Percentiles rank a stretch among this genome's conserved stretches.
Conservation (phyloP, 2,113 vertebrate genomes). For the Chascanopsetta lugubris region DNA sequence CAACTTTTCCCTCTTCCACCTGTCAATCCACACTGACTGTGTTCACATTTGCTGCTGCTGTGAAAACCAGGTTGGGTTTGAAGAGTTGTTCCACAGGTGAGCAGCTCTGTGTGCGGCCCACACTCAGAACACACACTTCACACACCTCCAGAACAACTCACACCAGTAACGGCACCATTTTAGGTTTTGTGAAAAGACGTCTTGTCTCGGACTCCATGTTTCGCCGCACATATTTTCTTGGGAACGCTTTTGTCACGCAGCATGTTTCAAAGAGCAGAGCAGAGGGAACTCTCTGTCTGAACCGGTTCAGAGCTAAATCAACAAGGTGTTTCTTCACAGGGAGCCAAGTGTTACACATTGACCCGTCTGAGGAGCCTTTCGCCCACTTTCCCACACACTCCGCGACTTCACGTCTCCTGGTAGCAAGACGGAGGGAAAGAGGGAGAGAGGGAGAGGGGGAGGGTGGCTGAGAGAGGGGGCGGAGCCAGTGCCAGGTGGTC, state of each 20-base stretch:
- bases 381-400: constrained; percentile 55
- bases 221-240: too few species aligned
- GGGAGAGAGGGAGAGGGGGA: too few species aligned
- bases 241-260: constrained; percentile 24
- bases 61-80: too few species aligned
- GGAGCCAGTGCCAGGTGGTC: constrained; percentile 18
- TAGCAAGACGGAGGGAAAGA: constrained; percentile 7
- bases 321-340: constrained; percentile 66
- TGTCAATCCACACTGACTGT: too few species aligned
- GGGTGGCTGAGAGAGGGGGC: constrained; percentile 3
- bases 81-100: too few species aligned
- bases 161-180: too few species aligned
- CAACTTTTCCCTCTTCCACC: too few species aligned
- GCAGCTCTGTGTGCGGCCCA: too few species aligned
- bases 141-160: too few species aligned
- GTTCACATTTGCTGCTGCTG: too few species aligned
- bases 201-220: background rate
- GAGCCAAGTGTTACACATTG: constrained; percentile 66
- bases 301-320: constrained; percentile 54
- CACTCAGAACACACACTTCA: too few species aligned
- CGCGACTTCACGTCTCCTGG: constrained; percentile 47
- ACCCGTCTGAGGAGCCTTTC: constrained; percentile 58
- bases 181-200: too few species aligned
- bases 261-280: constrained; percentile 23
- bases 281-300: constrained; percentile 52